Conservation (phyloP, 2,888 invertebrate genomes). For the Vandiemenella viatica region DNA sequence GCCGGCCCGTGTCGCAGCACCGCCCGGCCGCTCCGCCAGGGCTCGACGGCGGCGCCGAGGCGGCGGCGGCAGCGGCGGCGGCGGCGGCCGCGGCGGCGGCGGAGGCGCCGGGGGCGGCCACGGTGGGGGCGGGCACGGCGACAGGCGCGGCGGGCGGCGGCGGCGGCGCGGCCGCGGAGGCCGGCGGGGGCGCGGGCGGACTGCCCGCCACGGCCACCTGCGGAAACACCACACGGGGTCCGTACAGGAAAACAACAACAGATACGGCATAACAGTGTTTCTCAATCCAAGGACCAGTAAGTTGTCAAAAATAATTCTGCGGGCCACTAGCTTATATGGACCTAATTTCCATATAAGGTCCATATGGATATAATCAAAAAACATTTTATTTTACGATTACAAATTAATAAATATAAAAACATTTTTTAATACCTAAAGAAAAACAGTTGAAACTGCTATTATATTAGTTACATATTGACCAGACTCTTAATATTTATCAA, state of each 20-base stretch:
- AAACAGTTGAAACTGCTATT: no score
- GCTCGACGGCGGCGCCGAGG: conserved; percentile 31
- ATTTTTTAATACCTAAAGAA: no score
- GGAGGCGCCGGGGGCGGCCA: conserved; percentile 3
- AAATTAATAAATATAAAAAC: no score
- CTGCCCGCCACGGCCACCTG: conserved; percentile 26
- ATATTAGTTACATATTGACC: no score
- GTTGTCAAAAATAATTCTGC: no score
- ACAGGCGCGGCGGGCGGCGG: conserved; percentile 35
- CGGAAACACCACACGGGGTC: not conserved
- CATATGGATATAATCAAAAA: no score
- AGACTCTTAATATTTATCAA: no score
- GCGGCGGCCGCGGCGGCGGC: conserved; percentile 26
- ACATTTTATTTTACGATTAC: no score
- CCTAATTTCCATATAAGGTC: no score
- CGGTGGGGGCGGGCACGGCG: conserved; percentile 20
- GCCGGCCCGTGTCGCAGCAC: conserved; percentile 85
- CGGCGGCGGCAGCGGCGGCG: conserved; percentile 29
- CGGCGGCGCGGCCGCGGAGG: conserved; percentile 35
- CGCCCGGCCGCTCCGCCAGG: conserved; percentile 38
- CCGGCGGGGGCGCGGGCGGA: conserved; percentile 34
- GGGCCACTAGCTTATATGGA: no score
- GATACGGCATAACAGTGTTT: not conserved
- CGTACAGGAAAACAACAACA: not conserved
- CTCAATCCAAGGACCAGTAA: no score